These are phyloP conservation scores for Podarcis muralis DNA, from an alignment of 2,113 vertebrate species.

Conservation along the genomic window DNA sequence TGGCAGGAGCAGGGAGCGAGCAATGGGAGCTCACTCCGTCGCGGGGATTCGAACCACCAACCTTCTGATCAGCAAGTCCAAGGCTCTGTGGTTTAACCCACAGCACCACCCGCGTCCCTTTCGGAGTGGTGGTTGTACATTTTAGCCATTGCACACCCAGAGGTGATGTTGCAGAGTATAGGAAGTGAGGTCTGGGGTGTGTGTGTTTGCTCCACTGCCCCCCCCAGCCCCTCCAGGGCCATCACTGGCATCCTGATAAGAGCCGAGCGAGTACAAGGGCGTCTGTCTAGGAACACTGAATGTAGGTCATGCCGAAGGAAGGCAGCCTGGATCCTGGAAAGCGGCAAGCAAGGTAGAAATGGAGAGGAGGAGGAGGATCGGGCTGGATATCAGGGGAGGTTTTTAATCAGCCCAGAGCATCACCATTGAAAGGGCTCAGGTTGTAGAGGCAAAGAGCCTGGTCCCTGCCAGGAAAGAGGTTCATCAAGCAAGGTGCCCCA, in stretches of 20 bases:
- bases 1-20: too few relatives aligned
- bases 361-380: too few relatives aligned
- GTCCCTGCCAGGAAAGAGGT: too few relatives aligned
- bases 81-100: too few relatives aligned
- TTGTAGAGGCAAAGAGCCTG: neutral
- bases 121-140: accelerated
- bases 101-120: too few relatives aligned
- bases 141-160: neutral
- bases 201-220: neutral
- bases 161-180: neutral
- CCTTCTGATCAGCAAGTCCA: too few relatives aligned
- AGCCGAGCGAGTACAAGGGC: neutral
- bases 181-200: neutral
- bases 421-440: neutral
- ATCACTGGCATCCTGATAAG: neutral
- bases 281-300: neutral
- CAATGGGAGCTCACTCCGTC: too few relatives aligned
- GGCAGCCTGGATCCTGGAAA: neutral
- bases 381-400: neutral
- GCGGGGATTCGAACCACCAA: too few relatives aligned
- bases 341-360: neutral
- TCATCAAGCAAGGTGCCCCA: neutral
- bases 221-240: neutral
- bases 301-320: neutral
- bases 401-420: neutral